phyloP scores from a whole-genome alignment of 2,113 vertebrate genomes.

The Alexandromys fortis region DNA sequence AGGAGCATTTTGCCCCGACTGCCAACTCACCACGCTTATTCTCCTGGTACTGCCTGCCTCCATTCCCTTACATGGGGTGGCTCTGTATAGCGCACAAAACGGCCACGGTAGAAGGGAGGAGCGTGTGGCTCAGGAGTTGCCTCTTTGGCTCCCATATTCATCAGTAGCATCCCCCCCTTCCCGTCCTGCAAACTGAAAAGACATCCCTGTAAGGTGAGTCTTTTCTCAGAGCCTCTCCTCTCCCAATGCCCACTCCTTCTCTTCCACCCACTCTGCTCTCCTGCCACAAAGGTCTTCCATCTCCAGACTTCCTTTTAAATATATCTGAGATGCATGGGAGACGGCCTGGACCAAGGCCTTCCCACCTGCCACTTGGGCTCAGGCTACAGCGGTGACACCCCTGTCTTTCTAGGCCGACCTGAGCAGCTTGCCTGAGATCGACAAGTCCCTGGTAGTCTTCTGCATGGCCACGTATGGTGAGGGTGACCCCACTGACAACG shows the following conservation, averaged over 20 bases:
- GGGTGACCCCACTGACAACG: slow-evolving; percentile 97
- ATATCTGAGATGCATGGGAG: background rate
- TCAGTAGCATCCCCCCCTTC: background rate
- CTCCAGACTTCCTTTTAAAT: background rate
- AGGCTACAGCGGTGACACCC: background rate
- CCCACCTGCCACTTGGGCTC: too few species aligned
- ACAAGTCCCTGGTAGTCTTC: slow-evolving; percentile 95
- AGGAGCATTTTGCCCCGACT: background rate
- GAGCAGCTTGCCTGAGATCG: slow-evolving; percentile 91
- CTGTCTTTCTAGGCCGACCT: slow-evolving; percentile 90
- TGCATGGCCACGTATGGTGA: slow-evolving; percentile 99
- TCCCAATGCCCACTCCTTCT: background rate
- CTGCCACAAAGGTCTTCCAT: background rate
- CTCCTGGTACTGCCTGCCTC: background rate
- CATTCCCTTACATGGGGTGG: fast-evolving
- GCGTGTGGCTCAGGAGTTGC: background rate
- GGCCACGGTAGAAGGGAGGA: background rate
- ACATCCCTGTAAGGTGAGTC: background rate
- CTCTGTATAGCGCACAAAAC: background rate
- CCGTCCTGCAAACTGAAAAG: background rate
- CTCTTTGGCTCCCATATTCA: background rate
- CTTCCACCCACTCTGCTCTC: background rate
- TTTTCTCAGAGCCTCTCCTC: background rate
- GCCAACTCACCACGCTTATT: background rate
- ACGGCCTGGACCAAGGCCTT: background rate